Evolutionary conservation across 2,797 vertebrate genomes (phyloP).

Genomic region (Triplophysa yarkandensis): DNA sequence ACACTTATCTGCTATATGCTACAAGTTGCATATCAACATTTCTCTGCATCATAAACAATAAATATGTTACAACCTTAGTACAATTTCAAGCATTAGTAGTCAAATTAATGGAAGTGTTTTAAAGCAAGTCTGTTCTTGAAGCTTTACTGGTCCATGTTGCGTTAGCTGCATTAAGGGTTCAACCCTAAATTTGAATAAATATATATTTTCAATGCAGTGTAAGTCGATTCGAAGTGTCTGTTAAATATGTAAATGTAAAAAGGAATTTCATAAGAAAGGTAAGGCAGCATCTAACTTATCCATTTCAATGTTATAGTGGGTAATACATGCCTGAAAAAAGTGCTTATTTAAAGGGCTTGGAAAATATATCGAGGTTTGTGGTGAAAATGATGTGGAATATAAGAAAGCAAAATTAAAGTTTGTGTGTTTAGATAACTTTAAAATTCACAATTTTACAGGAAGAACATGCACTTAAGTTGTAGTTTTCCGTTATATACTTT

Average conservation of each 20-base stretch:
- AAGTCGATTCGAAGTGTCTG: no score
- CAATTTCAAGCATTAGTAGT: not conserved
- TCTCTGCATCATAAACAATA: not conserved
- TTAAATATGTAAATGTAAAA: no score
- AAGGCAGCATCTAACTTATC: not conserved
- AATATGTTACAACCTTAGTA: not conserved
- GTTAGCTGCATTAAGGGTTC: no score
- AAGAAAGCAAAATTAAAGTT: not conserved
- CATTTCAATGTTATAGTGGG: not conserved
- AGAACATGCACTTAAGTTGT: conserved; percentile 36
- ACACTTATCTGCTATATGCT: conserved; percentile 12
- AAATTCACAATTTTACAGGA: conserved; percentile 1
- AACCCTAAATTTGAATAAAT: no score
- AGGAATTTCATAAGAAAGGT: not conserved
- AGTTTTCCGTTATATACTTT: not conserved
- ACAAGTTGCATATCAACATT: conserved; percentile 13
- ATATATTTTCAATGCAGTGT: no score
- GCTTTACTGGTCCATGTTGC: no score
- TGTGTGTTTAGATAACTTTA: not conserved
- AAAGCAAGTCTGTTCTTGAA: not conserved
- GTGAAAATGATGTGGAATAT: not conserved
- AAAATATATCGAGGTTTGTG: not conserved
- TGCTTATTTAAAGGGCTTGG: not conserved
- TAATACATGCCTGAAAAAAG: not conserved
- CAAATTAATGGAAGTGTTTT: not conserved